A percentile compares a stretch with the other conserved stretches of the same genome.
Conservation (phyloP, 2,888 invertebrate species). For the Noctua pronuba region DNA sequence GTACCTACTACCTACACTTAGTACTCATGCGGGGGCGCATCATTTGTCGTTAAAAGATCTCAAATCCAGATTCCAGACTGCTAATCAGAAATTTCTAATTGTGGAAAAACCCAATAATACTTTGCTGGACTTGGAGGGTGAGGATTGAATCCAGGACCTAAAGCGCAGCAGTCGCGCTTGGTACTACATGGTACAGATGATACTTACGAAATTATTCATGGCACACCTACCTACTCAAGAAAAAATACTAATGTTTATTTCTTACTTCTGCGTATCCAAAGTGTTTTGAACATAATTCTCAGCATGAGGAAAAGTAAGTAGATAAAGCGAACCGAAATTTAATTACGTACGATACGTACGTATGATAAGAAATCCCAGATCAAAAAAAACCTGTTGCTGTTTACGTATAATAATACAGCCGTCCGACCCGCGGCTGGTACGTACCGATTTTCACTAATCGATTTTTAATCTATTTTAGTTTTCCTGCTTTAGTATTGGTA, state of each 20-base stretch:
- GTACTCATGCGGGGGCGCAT: not conserved
- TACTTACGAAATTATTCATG: not conserved
- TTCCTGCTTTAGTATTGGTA: not conserved
- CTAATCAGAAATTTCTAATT: not conserved
- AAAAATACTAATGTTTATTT: constrained; percentile 10
- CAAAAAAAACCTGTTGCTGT: constrained; percentile 41
- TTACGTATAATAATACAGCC: constrained; percentile 7
- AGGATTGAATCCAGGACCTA: not conserved
- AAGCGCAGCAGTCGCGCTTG: not conserved
- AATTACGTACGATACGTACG: not conserved
- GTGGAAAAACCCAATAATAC: not conserved
- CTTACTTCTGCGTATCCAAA: constrained; percentile 25
- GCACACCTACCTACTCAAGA: not conserved
- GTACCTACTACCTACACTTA: not conserved
- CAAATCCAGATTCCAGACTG: not conserved
- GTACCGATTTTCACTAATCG: constrained; percentile 10
- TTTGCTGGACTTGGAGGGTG: not conserved
- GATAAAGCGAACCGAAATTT: constrained; percentile 4
- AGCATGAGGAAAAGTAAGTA: constrained; percentile 40
- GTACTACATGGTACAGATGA: not conserved
- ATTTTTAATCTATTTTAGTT: constrained; percentile 12
- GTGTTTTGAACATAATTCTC: constrained; percentile 24
- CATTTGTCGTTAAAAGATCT: not conserved
- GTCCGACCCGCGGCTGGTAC: constrained; percentile 1
- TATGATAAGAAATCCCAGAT: constrained; percentile 17